Conservation (phyloP, 2,113 vertebrate genomes). For the Datnioides undecimradiatus region DNA sequence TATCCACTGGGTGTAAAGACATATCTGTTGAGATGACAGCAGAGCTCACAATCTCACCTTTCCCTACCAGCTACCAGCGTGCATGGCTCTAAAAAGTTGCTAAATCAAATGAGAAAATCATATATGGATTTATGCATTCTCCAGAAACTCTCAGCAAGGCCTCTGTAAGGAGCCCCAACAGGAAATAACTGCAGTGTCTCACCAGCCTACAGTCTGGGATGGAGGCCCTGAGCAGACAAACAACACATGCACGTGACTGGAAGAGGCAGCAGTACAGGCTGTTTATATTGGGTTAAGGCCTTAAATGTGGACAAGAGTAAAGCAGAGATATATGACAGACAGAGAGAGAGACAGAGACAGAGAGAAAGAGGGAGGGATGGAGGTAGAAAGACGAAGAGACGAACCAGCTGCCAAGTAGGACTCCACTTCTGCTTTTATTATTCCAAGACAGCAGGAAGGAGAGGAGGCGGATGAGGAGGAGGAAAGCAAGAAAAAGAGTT, state of each 20-base stretch:
- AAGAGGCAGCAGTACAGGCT: conserved; percentile 37
- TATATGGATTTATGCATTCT: too few relatives aligned
- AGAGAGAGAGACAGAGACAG: conserved; percentile 4
- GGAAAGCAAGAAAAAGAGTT: conserved; percentile 13
- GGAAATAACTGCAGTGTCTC: conserved; percentile 72
- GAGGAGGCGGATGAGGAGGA: conserved; percentile 48
- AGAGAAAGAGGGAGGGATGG: conserved; percentile 1
- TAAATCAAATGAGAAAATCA: too few relatives aligned
- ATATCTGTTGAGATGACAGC: conserved; percentile 22
- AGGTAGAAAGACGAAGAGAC: conserved; percentile 23
- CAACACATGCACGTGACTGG: conserved; percentile 42
- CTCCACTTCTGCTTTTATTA: conserved; percentile 56
- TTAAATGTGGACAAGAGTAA: conserved; percentile 54
- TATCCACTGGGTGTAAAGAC: conserved; percentile 9
- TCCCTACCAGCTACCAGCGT: neutral
- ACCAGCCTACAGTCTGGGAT: conserved; percentile 60
- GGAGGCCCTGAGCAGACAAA: conserved; percentile 50
- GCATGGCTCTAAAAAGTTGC: too few relatives aligned
- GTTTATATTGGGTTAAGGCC: conserved; percentile 66
- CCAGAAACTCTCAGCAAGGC: neutral
- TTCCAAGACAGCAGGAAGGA: conserved; percentile 63
- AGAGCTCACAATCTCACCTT: conserved; percentile 24
- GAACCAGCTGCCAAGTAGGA: conserved; percentile 51
- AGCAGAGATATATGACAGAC: conserved; percentile 8
- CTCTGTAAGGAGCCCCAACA: conserved; percentile 28